A percentile compares a stretch with the other conserved stretches of the same genome.
Evolutionary conservation across 2,888 invertebrate species (phyloP).

Genomic region (Polylopha cassiicola): DNA sequence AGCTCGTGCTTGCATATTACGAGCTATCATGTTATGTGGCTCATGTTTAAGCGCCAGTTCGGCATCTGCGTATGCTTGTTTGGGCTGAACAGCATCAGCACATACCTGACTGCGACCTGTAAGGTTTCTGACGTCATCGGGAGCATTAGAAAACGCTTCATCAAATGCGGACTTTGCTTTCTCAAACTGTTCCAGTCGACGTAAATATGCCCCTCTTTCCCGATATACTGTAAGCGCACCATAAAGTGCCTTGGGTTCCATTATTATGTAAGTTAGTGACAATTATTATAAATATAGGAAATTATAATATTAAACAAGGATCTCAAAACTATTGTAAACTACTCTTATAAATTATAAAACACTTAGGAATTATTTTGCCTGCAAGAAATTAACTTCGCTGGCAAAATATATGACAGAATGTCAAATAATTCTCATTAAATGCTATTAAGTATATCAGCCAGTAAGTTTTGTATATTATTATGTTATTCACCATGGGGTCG

Average conservation of each 20-base stretch:
- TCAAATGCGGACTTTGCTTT: slow-evolving; percentile 64
- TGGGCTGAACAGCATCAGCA: slow-evolving; percentile 60
- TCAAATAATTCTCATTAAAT: no score
- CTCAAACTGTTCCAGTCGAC: slow-evolving; percentile 64
- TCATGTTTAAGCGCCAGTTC: slow-evolving; percentile 61
- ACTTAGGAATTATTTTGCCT: no score
- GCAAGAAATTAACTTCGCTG: no score
- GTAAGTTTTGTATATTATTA: no score
- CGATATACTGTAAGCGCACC: slow-evolving; percentile 64
- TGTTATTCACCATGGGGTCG: no score
- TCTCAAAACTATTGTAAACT: no score
- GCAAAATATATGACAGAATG: no score
- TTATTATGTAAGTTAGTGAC: slow-evolving; percentile 28
- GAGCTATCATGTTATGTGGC: slow-evolving; percentile 62
- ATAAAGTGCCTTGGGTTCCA: slow-evolving; percentile 62
- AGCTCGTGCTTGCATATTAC: slow-evolving; percentile 65
- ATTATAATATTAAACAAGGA: slow-evolving; percentile 5
- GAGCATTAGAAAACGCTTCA: slow-evolving; percentile 50
- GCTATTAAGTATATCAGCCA: no score
- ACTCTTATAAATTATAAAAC: no score
- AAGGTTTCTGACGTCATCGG: slow-evolving; percentile 60
- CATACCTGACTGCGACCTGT: slow-evolving; percentile 65
- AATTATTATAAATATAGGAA: slow-evolving; percentile 27
- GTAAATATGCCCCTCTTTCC: slow-evolving; percentile 59
- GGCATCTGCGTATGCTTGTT: slow-evolving; percentile 62